These are phyloP conservation scores for Flabesymbios commensalis DNA, from an alignment of 2,888 invertebrate species.

Conservation along the genomic window DNA sequence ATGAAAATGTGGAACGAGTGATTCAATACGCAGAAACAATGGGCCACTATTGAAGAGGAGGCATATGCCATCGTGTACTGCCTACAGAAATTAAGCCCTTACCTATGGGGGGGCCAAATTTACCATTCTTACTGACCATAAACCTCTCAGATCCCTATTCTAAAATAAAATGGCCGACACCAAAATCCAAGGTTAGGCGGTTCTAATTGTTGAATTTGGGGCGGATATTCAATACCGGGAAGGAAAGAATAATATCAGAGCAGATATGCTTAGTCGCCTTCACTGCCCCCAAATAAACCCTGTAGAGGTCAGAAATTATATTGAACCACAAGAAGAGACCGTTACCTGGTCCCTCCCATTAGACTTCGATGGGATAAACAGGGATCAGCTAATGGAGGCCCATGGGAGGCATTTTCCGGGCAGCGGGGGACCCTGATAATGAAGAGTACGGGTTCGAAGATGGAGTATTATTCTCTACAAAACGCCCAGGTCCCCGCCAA, in stretches of 20 bases:
- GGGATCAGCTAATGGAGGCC: background rate
- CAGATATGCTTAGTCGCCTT: no score
- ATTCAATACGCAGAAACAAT: background rate
- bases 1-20: conserved; percentile 2
- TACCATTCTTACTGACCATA: conserved; percentile 1
- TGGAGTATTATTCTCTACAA: background rate
- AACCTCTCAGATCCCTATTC: background rate
- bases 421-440: background rate
- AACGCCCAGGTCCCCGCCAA: no score
- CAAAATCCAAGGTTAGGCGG: conserved; percentile 20
- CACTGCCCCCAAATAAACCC: no score
- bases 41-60: conserved; percentile 8
- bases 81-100: background rate
- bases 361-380: conserved; percentile 3
- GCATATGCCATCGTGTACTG: conserved; percentile 2
- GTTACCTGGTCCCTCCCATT: background rate
- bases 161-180: conserved; percentile 16
- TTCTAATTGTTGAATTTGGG: conserved; percentile 22
- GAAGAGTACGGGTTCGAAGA: background rate
- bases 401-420: background rate
- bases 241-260: no score
- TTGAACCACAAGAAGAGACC: no score
- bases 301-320: no score
- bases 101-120: conserved; percentile 8
- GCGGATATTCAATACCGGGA: no score